These are phyloP conservation scores for Amia ocellicauda DNA, from an alignment of 2,113 vertebrate genomes.

Conservation along the genomic window DNA sequence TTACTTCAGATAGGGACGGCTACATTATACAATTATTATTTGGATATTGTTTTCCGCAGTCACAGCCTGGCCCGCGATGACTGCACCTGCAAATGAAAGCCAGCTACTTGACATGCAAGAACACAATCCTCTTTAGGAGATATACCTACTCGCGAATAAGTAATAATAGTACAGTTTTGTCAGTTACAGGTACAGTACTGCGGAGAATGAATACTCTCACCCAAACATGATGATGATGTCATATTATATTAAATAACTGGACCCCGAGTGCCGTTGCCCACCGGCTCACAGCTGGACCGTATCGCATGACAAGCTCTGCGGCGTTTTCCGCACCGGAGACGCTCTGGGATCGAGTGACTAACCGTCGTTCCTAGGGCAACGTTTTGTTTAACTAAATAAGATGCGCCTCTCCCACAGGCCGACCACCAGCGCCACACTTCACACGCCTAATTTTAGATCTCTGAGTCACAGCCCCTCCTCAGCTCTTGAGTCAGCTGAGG, in stretches of 20 bases:
- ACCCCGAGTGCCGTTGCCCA: not conserved
- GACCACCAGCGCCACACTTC: not conserved
- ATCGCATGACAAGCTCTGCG: not conserved
- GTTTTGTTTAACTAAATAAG: conserved; percentile 5
- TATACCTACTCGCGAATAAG: too few relatives aligned
- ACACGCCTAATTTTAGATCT: not conserved
- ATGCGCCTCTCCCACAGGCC: not conserved
- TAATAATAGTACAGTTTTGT: too few relatives aligned
- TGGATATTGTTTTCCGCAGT: too few relatives aligned
- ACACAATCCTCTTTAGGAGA: too few relatives aligned
- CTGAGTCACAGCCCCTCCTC: not conserved
- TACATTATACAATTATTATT: too few relatives aligned
- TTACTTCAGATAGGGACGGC: too few relatives aligned
- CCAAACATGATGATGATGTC: too few relatives aligned
- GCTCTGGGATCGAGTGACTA: not conserved
- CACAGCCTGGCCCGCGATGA: too few relatives aligned
- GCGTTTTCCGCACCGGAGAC: not conserved
- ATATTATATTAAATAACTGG: not conserved
- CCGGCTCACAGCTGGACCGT: not conserved
- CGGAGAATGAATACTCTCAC: too few relatives aligned
- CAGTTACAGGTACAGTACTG: too few relatives aligned
- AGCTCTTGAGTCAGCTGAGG: not conserved
- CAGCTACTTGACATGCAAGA: too few relatives aligned
- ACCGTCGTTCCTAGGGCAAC: not conserved
- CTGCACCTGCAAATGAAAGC: too few relatives aligned